Base-by-base conservation (phyloP, 2,797 vertebrate genomes). In the Lagorchestes hirsutus region DNA sequence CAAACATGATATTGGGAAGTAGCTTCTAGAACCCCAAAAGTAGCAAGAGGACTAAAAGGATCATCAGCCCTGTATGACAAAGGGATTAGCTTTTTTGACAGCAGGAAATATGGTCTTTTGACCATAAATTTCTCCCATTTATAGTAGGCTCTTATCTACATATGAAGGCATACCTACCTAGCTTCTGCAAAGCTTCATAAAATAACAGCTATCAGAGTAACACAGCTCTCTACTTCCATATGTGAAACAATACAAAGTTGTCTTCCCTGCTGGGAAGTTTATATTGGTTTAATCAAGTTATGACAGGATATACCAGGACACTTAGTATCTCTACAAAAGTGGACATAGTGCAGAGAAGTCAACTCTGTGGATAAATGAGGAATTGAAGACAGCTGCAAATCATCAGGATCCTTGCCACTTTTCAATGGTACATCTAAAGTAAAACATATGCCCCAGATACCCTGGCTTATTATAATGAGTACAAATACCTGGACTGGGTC, bases 351-450 rank as follows among this genome's bases (percentile, higher is more conserved):
- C 87, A 96, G 55, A 95, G 56, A 90, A 50, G 58, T 91, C 92
- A 93, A 96, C 62, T 82, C 62, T 92, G 46, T 94, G 62, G 96
- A 55, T 91, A 90, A 97, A 93, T 56, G 54, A 92, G 94, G n/a
- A 62, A 11, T 52, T 96, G 29, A 94, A 90, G 29, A 6, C 55
- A 62, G 56, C 0, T 95, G 27, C 54, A 90, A 94, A 96, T 92
- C 46, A 96, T 18, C 9, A 56, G 54, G 54, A 90, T 82, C 94
- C 96, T 54, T 56, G 58, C 50, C 74, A 54, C 93, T 97, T 96
- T 93, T 96, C 90, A 31, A 52, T 55, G 91, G 4, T 62, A 92
- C 28, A 2, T 96, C 92, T 95, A 97, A 92, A 67, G 82, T 94
- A 97, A 97, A 95, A 91, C 34, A 94, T 91, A 94, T 56, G 46